These are phyloP conservation scores for Ormyrus rosae DNA, from an alignment of 2,888 invertebrate species.

Conservation along the genomic window DNA sequence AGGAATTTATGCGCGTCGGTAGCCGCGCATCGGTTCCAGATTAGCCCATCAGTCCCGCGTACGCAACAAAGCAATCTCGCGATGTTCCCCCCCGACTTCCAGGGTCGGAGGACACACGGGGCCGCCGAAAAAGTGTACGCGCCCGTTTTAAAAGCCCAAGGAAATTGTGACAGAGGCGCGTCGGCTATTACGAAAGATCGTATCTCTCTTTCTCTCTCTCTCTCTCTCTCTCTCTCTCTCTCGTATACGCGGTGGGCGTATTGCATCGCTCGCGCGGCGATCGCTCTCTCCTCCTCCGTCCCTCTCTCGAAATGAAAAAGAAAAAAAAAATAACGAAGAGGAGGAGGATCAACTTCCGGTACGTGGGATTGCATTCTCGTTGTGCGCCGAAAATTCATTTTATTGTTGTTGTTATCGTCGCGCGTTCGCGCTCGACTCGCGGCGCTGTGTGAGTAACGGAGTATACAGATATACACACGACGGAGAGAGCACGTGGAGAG, in stretches of 20 bases:
- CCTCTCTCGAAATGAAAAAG: not conserved
- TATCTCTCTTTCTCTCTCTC: slow-evolving; percentile 20
- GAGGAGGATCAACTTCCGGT: slow-evolving; percentile 60
- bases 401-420: slow-evolving; percentile 38
- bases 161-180: slow-evolving; percentile 48
- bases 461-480: too few relatives aligned
- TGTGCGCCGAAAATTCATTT: slow-evolving; percentile 35
- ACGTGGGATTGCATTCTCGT: slow-evolving; percentile 54
- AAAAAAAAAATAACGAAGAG: slow-evolving; percentile 18
- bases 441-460: not conserved
- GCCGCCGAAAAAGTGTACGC: slow-evolving; percentile 16
- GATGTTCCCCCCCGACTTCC: not conserved
- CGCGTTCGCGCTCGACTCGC: slow-evolving; percentile 30
- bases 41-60: not conserved
- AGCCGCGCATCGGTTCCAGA: not conserved
- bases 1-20: not conserved
- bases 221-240: not conserved
- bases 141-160: slow-evolving; percentile 41
- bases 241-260: slow-evolving; percentile 49
- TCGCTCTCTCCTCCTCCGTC: slow-evolving; percentile 32
- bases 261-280: slow-evolving; percentile 35
- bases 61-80: slow-evolving; percentile 13
- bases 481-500: slow-evolving; percentile 2
- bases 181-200: slow-evolving; percentile 54
- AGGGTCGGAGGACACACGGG: not conserved